Conservation (phyloP, 2,113 vertebrate genomes). For the Talpa occidentalis region DNA sequence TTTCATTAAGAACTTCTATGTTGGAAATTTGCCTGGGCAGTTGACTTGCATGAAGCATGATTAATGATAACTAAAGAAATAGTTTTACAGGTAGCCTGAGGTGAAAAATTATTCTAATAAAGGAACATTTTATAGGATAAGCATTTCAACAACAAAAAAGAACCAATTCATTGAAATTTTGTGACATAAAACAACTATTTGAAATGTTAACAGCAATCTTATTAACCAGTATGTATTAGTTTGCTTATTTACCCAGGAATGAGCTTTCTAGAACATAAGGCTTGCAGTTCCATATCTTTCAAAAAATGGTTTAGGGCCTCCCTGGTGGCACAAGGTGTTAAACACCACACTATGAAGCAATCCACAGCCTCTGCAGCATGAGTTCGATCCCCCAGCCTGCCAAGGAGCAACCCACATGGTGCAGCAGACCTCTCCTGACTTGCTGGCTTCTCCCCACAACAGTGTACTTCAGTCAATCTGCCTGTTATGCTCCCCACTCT, state of each 20-base stretch:
- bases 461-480: too few species aligned
- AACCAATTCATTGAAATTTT: neutral
- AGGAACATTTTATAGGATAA: constrained; percentile 32
- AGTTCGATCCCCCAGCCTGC: too few species aligned
- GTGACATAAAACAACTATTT: constrained; percentile 3
- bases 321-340: too few species aligned
- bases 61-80: constrained; percentile 56
- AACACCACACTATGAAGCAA: too few species aligned
- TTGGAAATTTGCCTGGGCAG: constrained; percentile 17
- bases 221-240: neutral
- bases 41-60: constrained; percentile 60
- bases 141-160: constrained; percentile 36
- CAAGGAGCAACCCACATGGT: too few species aligned
- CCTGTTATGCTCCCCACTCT: too few species aligned
- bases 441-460: too few species aligned
- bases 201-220: constrained; percentile 6
- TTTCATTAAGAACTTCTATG: constrained; percentile 49
- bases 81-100: constrained; percentile 30
- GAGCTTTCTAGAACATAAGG: neutral
- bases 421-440: too few species aligned
- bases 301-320: neutral
- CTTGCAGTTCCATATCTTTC: neutral
- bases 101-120: constrained; percentile 66
- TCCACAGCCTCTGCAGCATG: too few species aligned
- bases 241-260: neutral